Conservation (phyloP, 2,888 invertebrate genomes). For the Xanthorhoe spadicearia region DNA sequence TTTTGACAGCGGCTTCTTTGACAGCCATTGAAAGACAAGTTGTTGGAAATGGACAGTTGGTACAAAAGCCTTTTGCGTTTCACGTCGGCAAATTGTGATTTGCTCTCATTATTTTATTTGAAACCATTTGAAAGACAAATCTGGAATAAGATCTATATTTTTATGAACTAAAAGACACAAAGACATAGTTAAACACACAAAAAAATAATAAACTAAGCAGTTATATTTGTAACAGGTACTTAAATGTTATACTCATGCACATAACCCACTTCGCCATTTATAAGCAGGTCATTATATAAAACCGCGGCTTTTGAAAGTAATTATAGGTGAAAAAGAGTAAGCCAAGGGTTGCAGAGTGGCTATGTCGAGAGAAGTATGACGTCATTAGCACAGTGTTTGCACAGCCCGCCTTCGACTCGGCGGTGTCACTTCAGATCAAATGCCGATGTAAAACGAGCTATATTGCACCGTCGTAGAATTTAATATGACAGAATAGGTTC, state of each 20-base stretch:
- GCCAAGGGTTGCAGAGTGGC: slow-evolving; percentile 70
- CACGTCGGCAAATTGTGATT: slow-evolving; percentile 73
- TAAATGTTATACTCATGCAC: neutral
- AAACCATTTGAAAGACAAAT: slow-evolving; percentile 8
- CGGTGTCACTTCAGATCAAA: slow-evolving; percentile 12
- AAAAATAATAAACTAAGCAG: too few relatives aligned
- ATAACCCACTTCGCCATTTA: slow-evolving; percentile 22
- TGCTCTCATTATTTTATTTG: slow-evolving; percentile 49
- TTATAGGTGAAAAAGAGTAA: slow-evolving; percentile 40
- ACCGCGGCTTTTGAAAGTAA: slow-evolving; percentile 37
- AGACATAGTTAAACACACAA: too few relatives aligned
- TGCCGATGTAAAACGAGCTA: slow-evolving; percentile 2
- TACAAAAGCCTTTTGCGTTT: slow-evolving; percentile 63
- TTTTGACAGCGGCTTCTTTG: slow-evolving; percentile 77
- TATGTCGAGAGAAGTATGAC: slow-evolving; percentile 76
- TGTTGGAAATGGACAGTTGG: slow-evolving; percentile 79
- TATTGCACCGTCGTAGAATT: neutral
- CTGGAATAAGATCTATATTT: neutral
- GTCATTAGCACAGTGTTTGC: slow-evolving; percentile 79
- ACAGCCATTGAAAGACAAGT: slow-evolving; percentile 70
- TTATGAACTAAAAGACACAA: too few relatives aligned
- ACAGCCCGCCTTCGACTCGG: slow-evolving; percentile 70
- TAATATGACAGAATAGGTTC: neutral
- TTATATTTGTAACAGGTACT: neutral
- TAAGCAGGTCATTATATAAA: slow-evolving; percentile 23